A percentile compares a stretch with the other conserved stretches of the same genome.
Conservation (phyloP, 2,113 vertebrate species). For the Aldabrachelys gigantea region DNA sequence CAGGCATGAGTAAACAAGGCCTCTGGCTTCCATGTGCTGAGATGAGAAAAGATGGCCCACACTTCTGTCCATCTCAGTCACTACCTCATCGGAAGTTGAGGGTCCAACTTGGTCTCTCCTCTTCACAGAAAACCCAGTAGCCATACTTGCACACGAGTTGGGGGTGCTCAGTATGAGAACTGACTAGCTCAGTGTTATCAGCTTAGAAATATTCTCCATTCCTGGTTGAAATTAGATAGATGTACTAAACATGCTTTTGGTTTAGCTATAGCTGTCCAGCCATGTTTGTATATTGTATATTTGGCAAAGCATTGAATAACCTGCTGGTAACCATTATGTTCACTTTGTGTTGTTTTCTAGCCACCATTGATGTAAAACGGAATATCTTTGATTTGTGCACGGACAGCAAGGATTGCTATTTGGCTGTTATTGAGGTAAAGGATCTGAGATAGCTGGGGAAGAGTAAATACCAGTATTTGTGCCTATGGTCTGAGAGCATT, state of each 20-base stretch:
- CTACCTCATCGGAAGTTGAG: not conserved
- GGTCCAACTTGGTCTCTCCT: not conserved
- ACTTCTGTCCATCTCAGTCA: not conserved
- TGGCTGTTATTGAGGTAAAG: conserved; percentile 97
- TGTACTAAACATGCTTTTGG: not conserved
- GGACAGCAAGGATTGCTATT: conserved; percentile 99
- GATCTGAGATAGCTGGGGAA: not conserved
- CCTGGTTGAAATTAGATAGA: not conserved
- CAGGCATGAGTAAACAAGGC: not conserved
- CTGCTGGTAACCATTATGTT: not conserved
- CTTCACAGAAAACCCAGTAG: not conserved
- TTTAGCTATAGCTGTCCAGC: not conserved
- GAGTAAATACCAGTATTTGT: not conserved
- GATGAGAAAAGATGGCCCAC: not conserved
- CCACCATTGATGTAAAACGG: conserved; percentile 97
- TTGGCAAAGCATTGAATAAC: not conserved
- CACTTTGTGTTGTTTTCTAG: conserved; percentile 78
- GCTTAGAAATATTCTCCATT: not conserved
- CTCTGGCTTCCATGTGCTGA: not conserved
- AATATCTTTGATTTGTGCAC: conserved; percentile 99
- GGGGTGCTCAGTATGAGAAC: not conserved
- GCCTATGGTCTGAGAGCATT: not conserved
- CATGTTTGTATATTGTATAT: not conserved
- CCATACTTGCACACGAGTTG: not conserved
- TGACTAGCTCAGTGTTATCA: not conserved